Conservation (phyloP, 2,888 invertebrate genomes). For the Drosophila tanythrix region DNA sequence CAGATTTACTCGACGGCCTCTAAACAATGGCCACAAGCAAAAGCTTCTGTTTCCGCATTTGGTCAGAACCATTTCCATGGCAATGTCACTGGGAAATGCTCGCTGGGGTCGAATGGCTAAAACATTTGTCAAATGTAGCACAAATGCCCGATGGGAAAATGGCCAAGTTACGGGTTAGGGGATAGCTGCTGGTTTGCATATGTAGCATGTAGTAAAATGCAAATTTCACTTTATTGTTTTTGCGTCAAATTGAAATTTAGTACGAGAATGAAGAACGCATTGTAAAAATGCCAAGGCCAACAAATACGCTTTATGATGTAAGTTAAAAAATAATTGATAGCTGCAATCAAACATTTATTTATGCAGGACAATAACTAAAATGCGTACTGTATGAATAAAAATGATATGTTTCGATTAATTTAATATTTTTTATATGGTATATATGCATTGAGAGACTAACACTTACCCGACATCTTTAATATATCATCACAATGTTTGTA, state of each 20-base stretch:
- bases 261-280: slow-evolving; percentile 25
- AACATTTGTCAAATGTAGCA: slow-evolving; percentile 61
- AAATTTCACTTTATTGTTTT: slow-evolving; percentile 61
- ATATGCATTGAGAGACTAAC: background rate
- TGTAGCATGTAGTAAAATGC: slow-evolving; percentile 36
- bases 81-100: slow-evolving; percentile 36
- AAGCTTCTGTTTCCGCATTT: slow-evolving; percentile 56
- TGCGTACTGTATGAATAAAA: background rate
- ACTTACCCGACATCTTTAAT: background rate
- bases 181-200: background rate
- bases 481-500: background rate
- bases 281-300: accelerated
- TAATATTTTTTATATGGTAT: background rate
- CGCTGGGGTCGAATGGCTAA: slow-evolving; percentile 46
- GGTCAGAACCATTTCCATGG: slow-evolving; percentile 56
- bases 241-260: slow-evolving; percentile 60
- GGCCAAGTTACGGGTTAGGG: background rate
- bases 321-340: background rate
- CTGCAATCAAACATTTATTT: background rate
- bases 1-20: slow-evolving; percentile 38
- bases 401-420: background rate
- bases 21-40: slow-evolving; percentile 52
- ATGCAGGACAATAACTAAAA: background rate
- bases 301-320: slow-evolving; percentile 2
- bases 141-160: slow-evolving; percentile 20